Percentiles rank a stretch among this genome's conserved stretches.
Evolutionary conservation across 2,113 vertebrate genomes (phyloP).

Genomic region (Halichoerus grypus): DNA sequence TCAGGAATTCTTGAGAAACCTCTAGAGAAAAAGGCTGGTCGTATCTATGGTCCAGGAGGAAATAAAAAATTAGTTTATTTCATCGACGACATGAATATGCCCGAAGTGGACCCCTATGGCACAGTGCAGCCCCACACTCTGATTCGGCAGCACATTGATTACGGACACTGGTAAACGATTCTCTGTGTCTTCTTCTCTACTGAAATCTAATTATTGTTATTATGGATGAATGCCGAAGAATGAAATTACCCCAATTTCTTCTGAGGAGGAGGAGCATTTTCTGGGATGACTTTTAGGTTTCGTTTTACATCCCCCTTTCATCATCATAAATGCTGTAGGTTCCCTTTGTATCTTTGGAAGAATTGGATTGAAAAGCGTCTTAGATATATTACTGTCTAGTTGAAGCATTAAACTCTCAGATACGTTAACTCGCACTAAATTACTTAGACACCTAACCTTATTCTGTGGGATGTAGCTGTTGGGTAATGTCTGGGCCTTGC

Average conservation of each 20-base stretch:
- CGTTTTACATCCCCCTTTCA: background rate
- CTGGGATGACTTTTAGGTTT: background rate
- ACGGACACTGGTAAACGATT: conserved; percentile 88
- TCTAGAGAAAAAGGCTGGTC: conserved; percentile 90
- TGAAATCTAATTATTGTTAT: background rate
- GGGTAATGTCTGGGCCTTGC: background rate
- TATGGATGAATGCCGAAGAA: background rate
- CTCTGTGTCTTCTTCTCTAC: background rate
- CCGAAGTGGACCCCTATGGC: conserved; percentile 88
- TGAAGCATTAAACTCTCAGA: background rate
- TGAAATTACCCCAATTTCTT: background rate
- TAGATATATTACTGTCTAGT: background rate
- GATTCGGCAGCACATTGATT: conserved; percentile 89
- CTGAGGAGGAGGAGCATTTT: background rate
- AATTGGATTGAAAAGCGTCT: background rate
- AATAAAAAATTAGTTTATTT: conserved; percentile 90
- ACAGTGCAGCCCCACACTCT: conserved; percentile 88
- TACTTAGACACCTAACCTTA: background rate
- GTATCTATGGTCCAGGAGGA: conserved; percentile 87
- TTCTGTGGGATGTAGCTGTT: background rate
- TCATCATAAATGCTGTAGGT: background rate
- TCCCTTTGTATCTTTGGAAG: background rate
- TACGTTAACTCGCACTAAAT: background rate
- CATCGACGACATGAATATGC: conserved; percentile 91
- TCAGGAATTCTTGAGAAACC: conserved; percentile 89